These are phyloP conservation scores for Caenorhabditis tropicalis DNA, from an alignment of 1,140 invertebrate genomes.

Conservation along the genomic window DNA sequence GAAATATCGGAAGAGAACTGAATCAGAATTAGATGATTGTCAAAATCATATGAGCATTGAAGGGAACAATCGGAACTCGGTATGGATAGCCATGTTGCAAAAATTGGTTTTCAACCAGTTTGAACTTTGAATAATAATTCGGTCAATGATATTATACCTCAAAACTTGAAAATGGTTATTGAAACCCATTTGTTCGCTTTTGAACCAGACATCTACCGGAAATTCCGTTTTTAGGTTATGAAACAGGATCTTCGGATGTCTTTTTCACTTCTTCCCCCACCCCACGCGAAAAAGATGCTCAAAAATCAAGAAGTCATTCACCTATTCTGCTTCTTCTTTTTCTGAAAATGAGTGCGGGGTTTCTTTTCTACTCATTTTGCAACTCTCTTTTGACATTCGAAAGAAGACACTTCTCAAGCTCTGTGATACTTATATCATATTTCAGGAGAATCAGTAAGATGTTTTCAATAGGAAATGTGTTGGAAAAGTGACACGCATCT, in stretches of 20 bases:
- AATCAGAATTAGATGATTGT: too few relatives aligned
- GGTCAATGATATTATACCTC: too few relatives aligned
- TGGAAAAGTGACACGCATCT: background rate
- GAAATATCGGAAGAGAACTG: too few relatives aligned
- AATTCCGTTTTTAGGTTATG: conserved; percentile 36
- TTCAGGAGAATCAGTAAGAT: background rate
- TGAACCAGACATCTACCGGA: conserved; percentile 9
- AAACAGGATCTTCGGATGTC: background rate
- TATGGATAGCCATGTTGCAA: too few relatives aligned
- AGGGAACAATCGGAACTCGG: too few relatives aligned
- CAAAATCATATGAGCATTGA: too few relatives aligned
- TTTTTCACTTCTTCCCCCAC: background rate
- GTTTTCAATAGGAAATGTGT: background rate
- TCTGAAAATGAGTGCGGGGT: background rate
- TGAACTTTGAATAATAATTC: too few relatives aligned
- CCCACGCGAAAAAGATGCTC: background rate
- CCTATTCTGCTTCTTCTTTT: background rate
- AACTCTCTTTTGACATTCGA: background rate
- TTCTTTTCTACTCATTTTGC: background rate
- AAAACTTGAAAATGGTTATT: too few relatives aligned
- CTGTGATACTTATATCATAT: background rate
- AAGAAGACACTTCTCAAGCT: background rate
- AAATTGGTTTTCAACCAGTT: too few relatives aligned
- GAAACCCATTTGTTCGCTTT: too few relatives aligned
- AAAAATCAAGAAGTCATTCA: background rate